A percentile compares a stretch with the other conserved stretches of the same genome.
These are phyloP conservation scores for Liasis olivaceus DNA, from an alignment of 2,797 vertebrate species.

Conservation along the genomic window DNA sequence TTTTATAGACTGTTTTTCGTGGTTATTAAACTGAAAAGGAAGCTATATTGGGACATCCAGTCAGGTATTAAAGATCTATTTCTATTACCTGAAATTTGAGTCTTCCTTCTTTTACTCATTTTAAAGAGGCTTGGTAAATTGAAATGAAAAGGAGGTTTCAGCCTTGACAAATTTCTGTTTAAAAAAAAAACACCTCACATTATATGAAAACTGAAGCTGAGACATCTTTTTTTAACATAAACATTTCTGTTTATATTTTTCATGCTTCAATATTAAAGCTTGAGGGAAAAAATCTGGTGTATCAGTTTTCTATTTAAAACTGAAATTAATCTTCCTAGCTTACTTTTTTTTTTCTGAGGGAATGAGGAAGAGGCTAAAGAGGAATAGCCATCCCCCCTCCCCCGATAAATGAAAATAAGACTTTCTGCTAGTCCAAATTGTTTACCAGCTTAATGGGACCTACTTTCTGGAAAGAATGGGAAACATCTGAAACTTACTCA, in stretches of 20 bases:
- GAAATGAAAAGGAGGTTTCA: constrained; percentile 44
- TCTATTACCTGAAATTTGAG: constrained; percentile 51
- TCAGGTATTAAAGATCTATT: neutral
- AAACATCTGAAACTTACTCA: neutral
- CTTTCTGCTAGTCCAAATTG: neutral
- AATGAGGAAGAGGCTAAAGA: neutral
- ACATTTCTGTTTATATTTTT: neutral
- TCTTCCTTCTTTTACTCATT: constrained; percentile 66
- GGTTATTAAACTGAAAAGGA: neutral
- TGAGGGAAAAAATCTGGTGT: neutral
- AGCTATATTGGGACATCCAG: neutral
- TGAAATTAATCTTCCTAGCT: neutral
- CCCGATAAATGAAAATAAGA: neutral
- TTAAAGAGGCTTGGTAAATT: constrained; percentile 35
- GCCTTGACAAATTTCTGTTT: neutral
- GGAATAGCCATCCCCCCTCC: neutral
- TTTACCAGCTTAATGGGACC: neutral
- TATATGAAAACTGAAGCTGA: neutral
- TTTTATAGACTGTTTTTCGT: neutral
- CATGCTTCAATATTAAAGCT: neutral
- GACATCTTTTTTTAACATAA: neutral
- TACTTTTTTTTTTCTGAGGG: neutral
- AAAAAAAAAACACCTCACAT: neutral
- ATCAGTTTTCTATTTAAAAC: neutral
- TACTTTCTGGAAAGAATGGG: neutral